Base-by-base conservation (phyloP, 2,113 vertebrate genomes). In the Columbina picui region DNA sequence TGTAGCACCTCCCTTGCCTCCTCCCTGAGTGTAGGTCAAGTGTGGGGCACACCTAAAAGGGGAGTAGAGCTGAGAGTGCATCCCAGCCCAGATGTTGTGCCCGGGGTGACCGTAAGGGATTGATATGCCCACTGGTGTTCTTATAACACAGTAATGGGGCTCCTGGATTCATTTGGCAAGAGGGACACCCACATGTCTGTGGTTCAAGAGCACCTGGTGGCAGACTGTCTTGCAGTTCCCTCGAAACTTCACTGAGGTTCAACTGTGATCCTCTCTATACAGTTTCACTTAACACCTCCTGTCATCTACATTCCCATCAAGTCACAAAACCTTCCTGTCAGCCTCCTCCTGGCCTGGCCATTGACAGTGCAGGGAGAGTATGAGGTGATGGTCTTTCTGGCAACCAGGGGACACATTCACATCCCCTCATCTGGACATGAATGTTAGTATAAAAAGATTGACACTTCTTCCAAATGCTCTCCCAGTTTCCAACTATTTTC, bases 31-130 rank as follows among this genome's bases (percentile, higher is more conserved):
- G 9, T 19, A 45, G 43, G 43, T 45, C 13, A 45, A 45, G 43
- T 45, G 0, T 2, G 21, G 29, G 60, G 43, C 22, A 30, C 7
- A 22, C 1, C 19, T 3, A 2, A 30, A 41, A 75, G 6, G n/a
- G 26, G 17, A 77, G n/a, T 57, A 57, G 29, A n/a, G 22, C 38
- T 70, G 38, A 64, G 43, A 50, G 8, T 49, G 5, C 18, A 26
- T 79, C 38, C 9, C 7, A n/a, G 27, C 21, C 23, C 26, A 50
- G 57, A 12, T 27, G 27, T 15, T 56, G 39, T 49, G n/a, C 41
- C 52, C 7, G 16, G 41, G 14, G 21, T 41, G 43, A 63, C 11
- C 12, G 14, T 30, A 60, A 89, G 43, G 30, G 39, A 25, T 11
- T 27, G 7, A 10, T 41, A 22, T 0, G 1, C 30, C 18, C 30